These are phyloP conservation scores for Aspidoscelis tigris DNA, from an alignment of 2,113 vertebrate genomes.

Conservation along the genomic window DNA sequence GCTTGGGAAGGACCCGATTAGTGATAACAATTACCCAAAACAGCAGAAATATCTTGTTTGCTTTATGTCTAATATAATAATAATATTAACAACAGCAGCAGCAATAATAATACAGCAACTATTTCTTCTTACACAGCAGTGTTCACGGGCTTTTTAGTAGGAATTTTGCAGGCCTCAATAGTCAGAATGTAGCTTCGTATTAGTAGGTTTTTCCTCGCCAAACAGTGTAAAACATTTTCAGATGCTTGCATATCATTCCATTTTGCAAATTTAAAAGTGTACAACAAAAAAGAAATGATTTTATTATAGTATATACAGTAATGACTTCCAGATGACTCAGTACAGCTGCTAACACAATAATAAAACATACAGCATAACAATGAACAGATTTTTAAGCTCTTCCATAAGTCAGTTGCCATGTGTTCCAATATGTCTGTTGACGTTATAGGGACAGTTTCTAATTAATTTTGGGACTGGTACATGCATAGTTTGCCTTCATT, in stretches of 20 bases:
- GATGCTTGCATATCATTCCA: slow-evolving; percentile 60
- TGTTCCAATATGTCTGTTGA: not conserved
- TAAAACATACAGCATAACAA: not conserved
- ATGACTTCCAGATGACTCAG: slow-evolving; percentile 34
- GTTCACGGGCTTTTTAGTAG: slow-evolving; percentile 64
- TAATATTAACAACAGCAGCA: slow-evolving; percentile 3
- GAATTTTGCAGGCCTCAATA: slow-evolving; percentile 65
- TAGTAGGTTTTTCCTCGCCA: slow-evolving; percentile 60
- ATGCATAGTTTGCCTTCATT: not conserved
- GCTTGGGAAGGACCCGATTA: too few species aligned
- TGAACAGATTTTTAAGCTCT: slow-evolving; percentile 1
- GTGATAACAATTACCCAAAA: too few species aligned
- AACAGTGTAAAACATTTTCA: slow-evolving; percentile 57
- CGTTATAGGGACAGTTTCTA: not conserved
- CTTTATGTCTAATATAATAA: too few species aligned
- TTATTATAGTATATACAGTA: slow-evolving; percentile 43
- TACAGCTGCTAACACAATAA: not conserved
- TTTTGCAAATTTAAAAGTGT: slow-evolving; percentile 42
- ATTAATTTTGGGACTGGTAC: slow-evolving; percentile 1
- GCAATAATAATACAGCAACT: slow-evolving; percentile 54
- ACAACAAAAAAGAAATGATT: slow-evolving; percentile 29
- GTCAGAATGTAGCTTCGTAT: slow-evolving; percentile 68
- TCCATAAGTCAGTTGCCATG: not conserved
- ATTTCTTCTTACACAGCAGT: slow-evolving; percentile 47
- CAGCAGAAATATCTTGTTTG: too few species aligned